Percentiles rank a stretch among this genome's conserved stretches.
phyloP scores from a whole-genome alignment of 1,140 invertebrate species.

The Cotesia vestalis region DNA sequence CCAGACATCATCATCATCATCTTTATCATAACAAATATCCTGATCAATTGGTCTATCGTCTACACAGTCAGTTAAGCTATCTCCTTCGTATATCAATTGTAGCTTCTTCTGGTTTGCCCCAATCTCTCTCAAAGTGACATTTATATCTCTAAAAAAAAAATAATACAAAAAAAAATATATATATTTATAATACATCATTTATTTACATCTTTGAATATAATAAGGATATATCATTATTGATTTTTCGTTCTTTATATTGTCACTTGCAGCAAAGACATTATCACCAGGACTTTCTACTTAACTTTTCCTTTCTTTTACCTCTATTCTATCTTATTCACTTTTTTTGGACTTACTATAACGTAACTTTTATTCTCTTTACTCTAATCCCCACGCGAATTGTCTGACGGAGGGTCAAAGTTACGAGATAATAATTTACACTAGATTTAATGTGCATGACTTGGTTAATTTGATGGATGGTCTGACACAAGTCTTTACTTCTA shows the following conservation, averaged over 20 bases:
- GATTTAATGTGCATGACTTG: constrained; percentile 34
- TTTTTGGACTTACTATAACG: neutral
- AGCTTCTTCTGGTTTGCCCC: constrained; percentile 60
- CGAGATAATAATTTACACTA: constrained; percentile 44
- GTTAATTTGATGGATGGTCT: constrained; percentile 43
- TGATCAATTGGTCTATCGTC: constrained; percentile 46
- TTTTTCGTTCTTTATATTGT: constrained; percentile 17
- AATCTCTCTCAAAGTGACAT: constrained; percentile 60
- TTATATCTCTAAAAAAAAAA: constrained; percentile 49
- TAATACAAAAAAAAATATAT: neutral
- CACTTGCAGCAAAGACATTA: constrained; percentile 31
- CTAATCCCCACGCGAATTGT: too few relatives aligned
- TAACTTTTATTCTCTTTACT: neutral
- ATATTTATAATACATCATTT: too few relatives aligned
- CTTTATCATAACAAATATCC: constrained; percentile 39
- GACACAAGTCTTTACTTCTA: neutral
- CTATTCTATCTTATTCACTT: neutral
- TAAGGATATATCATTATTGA: constrained; percentile 27
- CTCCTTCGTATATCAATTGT: constrained; percentile 64
- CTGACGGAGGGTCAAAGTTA: constrained; percentile 13
- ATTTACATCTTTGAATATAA: too few relatives aligned
- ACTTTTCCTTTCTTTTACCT: constrained; percentile 7
- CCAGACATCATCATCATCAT: constrained; percentile 7
- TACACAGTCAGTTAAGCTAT: constrained; percentile 53
- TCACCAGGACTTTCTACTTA: constrained; percentile 15